Evolutionary conservation across 1,140 invertebrate species (phyloP), one percentile per base, ranked within the genome.

Genomic region (Camponotus pennsylvanicus): DNA sequence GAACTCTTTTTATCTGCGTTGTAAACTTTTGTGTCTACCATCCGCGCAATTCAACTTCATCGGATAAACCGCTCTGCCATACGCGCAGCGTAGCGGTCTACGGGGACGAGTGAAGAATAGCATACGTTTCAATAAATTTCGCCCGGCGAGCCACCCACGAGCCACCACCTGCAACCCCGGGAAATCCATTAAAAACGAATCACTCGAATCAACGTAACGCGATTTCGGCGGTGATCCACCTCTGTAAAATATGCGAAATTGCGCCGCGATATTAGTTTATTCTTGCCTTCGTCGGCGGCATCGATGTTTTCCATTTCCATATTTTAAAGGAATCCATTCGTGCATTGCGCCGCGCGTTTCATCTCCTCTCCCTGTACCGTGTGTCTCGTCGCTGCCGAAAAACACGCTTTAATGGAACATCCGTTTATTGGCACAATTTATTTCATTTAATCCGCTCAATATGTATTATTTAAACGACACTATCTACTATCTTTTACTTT

Each of bases 41-140:
- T 83, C 85, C 77, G 61, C 64, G 80, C 86, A 88, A 91, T 91
- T 91, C 89, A 89, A 78, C 88, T 89, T 87, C 75, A 82, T 79
- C 89, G 83, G 64, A 87, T 67, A 80, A 83, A 87, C 86, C 86
- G 75, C 90, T 90, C 83, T 85, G 89, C 86, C 78, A 85, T 82
- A 84, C 90, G 87, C 79, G 59, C 78, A 67, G 76, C 85, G 61
- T 42, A 18, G 45, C 69, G 69, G 91, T 92, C 92, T 88, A 87
- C 71, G 70, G 93, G 92, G 92, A 92, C 86, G 77, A 87, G 84
- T 78, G 86, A 83, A 91, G 91, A 90, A 91, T 88, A 88, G 79
- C 71, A 88, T 88, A 89, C 91, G 91, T 93, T 93, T 94, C 92
- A 92, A 94, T 94, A 93, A 94, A 94, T 94, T 92, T 91, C 84